Evolutionary conservation across 1,140 invertebrate species (phyloP).

Genomic region (Formica selysi): DNA sequence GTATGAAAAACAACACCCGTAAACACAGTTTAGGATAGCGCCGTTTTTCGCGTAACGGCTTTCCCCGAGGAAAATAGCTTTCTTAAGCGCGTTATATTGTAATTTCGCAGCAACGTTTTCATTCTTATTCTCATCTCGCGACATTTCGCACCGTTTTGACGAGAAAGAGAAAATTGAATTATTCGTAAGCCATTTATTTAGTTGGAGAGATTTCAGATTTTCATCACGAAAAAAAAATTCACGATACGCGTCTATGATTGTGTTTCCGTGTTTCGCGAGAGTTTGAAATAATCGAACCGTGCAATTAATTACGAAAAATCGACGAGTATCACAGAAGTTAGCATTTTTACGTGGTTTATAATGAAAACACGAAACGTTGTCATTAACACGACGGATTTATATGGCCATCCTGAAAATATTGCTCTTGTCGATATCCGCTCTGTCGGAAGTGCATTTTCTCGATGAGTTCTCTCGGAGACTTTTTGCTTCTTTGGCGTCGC

Average conservation of each 20-base stretch:
- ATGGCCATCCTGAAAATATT: conserved; percentile 24
- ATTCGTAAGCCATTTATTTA: conserved; percentile 32
- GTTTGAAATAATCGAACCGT: conserved; percentile 18
- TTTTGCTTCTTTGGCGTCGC: conserved; percentile 29
- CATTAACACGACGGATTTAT: conserved; percentile 21
- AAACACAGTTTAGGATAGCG: conserved; percentile 54
- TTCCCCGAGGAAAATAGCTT: conserved; percentile 49
- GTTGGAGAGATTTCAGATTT: too few relatives aligned
- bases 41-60: conserved; percentile 46
- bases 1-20: conserved; percentile 55
- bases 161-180: conserved; percentile 21
- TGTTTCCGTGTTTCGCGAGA: background rate
- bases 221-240: background rate
- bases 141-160: conserved; percentile 26
- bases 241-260: background rate
- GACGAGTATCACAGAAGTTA: background rate
- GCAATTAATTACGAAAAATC: conserved; percentile 25
- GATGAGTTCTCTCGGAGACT: conserved; percentile 21
- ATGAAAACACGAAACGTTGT: background rate
- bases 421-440: conserved; percentile 25
- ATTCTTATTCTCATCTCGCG: conserved; percentile 52
- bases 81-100: conserved; percentile 56
- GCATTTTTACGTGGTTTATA: too few relatives aligned
- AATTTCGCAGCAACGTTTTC: conserved; percentile 51
- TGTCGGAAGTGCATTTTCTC: conserved; percentile 47